Conservation (phyloP, 1,140 invertebrate genomes). For the Hyphantria cunea region DNA sequence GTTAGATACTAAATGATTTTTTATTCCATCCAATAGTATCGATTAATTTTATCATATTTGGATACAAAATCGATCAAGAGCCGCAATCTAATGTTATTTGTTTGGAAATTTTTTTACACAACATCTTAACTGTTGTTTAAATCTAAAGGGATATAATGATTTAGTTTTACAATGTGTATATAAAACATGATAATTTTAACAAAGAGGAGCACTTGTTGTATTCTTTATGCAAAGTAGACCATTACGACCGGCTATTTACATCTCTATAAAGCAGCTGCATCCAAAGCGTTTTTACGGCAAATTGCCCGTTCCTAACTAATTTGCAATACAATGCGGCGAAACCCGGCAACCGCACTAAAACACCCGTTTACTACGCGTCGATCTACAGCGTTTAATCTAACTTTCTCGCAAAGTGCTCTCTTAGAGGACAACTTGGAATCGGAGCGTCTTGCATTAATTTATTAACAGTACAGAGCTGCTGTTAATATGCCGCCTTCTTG, state of each 20-base stretch:
- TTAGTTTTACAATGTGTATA: too few species aligned
- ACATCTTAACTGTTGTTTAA: too few species aligned
- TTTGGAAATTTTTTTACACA: too few species aligned
- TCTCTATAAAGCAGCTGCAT: constrained; percentile 5
- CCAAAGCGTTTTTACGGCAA: constrained; percentile 32
- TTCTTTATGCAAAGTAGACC: background rate
- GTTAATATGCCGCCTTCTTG: background rate
- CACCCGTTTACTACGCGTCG: constrained; percentile 53
- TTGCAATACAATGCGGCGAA: constrained; percentile 61
- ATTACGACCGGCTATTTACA: background rate
- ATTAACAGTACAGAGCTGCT: constrained; percentile 19
- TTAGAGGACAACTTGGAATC: constrained; percentile 51
- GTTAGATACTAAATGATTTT: too few species aligned
- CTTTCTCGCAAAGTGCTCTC: constrained; percentile 62
- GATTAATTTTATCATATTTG: too few species aligned
- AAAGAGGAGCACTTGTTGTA: background rate
- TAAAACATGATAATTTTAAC: background rate
- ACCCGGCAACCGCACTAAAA: constrained; percentile 45
- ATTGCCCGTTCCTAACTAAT: constrained; percentile 48
- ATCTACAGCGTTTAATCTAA: constrained; percentile 73
- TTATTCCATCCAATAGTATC: too few species aligned
- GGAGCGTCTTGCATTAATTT: constrained; percentile 65
- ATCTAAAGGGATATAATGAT: too few species aligned
- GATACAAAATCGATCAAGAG: too few species aligned
- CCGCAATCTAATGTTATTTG: too few species aligned